Base-by-base conservation (phyloP, 2,797 vertebrate genomes). In the Sparidentex hasta region DNA sequence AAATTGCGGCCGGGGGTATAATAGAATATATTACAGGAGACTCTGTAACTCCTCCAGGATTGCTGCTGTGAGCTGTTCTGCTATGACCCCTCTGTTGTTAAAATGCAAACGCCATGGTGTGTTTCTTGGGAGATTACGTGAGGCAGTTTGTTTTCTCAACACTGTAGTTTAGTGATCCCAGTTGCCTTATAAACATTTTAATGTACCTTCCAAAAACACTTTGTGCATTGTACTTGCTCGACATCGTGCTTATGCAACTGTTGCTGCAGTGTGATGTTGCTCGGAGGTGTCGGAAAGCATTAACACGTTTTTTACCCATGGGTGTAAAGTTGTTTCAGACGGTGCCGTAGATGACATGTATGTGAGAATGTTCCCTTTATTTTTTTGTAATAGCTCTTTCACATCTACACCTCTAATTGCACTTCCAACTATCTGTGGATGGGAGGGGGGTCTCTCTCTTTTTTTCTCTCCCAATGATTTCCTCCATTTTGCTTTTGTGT, bases 1-100 rank as follows among this genome's bases (percentile, higher is more conserved):
- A 83, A 83, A 92, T 81, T 84, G 77, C 82, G 70, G 90, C 90
- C 82, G 17, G 3, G 87, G 88, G 89, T 90, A 64, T 78, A 82
- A 86, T 90, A 88, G 78, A 86, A 84, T 78, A 84, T 86, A 90
- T 90, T 91, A 86, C 41, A 63, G 70, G 56, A 55, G 74, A 74
- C 58, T 84, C 57, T 73, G 77, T 82, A 88, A 77, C 56, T 71
- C 69, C 82, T 80, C 33, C 58, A 82, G 75, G 70, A 65, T 69
- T 78, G 78, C 74, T 78, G 68, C 67, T 72, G 76, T 17, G 21
- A 79, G 77, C 79, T 79, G 48, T 74, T 85, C 71, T 63, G 74
- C 75, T 86, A 41, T 56, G 66, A 78, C 70, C 81, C 76, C 54
- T 69, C 56, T 76, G 67, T 69, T 83, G 67, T 69, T 83, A 73